Base-by-base conservation (phyloP, 2,888 invertebrate genomes). In the Myathropa florea region DNA sequence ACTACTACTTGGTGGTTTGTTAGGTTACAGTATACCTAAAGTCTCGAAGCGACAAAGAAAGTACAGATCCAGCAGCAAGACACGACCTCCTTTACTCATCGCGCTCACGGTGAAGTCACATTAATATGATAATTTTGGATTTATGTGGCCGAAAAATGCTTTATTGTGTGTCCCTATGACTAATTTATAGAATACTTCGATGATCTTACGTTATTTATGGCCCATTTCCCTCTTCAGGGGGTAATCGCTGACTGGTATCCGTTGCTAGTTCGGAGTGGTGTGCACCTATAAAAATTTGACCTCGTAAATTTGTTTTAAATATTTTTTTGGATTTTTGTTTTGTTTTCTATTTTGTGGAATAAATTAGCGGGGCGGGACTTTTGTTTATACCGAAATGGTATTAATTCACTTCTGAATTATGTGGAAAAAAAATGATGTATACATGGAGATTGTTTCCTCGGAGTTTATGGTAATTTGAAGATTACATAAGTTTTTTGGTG, bases 81-180 rank as follows among this genome's bases (percentile, higher is more conserved):
- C 30, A 67, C 33, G 71, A 78, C 70, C 83, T 78, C 77, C 64
- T 76, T 60, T 28, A 78, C 72, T 73, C 70, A 83, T 65, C 86
- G 83, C 75, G 82, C 70, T 86, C 73, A 75, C 73, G 18, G 61
- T 61, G 75, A 71, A 86, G 75, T 86, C 86, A 86, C 83, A 86
- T 86, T 83, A 86, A 86, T 78, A 86, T 86, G 86, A 82, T 86
- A 86, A 86, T 86, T 83, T 83, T 79, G 73, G 46, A 83, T 86
- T 86, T 83, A 86, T 86, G 82, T 64, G 86, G 73, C 83, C 86
- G 78, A 83, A 73, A 86, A 83, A 86, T 86, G 86, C 86, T 86
- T 86, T 86, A 86, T 86, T 83, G 71, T 83, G 83, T 83, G 86
- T 86, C 86, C 86, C 86, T 82, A 79, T 86, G 86, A 86, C 86